Base-by-base conservation (phyloP, 2,888 invertebrate species). In the Drosophila ezoana region DNA sequence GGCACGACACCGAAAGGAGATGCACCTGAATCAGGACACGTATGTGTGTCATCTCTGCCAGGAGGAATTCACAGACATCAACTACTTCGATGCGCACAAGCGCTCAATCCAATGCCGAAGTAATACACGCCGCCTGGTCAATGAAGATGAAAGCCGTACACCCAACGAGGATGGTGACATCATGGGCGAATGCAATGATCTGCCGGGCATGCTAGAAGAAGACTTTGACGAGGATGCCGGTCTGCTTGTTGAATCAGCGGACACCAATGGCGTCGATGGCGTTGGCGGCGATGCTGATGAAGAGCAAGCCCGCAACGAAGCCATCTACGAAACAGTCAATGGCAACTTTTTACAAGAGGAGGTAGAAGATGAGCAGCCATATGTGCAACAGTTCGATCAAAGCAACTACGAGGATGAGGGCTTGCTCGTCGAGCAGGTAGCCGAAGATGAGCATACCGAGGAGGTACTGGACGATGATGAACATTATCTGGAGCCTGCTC, bases 31-130 rank as follows among this genome's bases (percentile, higher is more conserved):
- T 41, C 90, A 90, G 58, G 87, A 81, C 6, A 73, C 89, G 6
- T 90, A 81, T 45, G 77, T 88, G 35, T 90, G 90, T 23, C 75
- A 84, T 16, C 61, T 90, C 53, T 90, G 90, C 48, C 83, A 89
- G 54, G 90, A 91, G 61, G 90, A 90, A 64, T 90, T 91, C 57
- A 90, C 90, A 1, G 90, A 91, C 33, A 91, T 90, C 4, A 90
- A 89, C 48, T 90, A 90, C 20, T 90, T 90, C 13, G 91, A 90
- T 74, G 90, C 90, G 0, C 90, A 90, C 61, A 90, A 90, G 59
- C 82, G 90, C 3, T 90, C 90, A 1, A 90, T 90, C 56, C 90
- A 90, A 61, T 90, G 90, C 51, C 90, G 91, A 32, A 91, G 90
- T 51, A 90, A 90, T 43, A 90, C 91, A 0, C 71, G 82, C 0